Conservation (phyloP, 2,113 vertebrate species). For the Propithecus coquereli region DNA sequence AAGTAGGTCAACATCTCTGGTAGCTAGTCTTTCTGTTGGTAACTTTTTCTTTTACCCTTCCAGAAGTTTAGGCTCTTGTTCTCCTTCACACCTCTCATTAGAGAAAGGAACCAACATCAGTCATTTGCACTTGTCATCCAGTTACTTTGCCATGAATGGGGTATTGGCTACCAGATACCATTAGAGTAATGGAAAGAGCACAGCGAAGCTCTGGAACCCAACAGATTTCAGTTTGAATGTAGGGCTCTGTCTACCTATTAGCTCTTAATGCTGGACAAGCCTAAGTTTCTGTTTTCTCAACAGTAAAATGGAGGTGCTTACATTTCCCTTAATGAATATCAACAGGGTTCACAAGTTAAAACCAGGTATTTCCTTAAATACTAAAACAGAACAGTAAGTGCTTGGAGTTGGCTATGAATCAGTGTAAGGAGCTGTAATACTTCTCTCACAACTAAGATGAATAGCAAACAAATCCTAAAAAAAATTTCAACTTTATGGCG, state of each 20-base stretch:
- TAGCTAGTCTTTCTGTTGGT: not conserved
- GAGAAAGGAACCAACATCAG: not conserved
- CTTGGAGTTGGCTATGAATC: not conserved
- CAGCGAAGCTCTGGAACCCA: not conserved
- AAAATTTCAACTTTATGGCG: not conserved
- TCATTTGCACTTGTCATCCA: not conserved
- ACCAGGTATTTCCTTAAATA: not conserved
- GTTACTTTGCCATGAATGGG: not conserved
- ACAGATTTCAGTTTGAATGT: not conserved
- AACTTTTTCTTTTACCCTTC: not conserved
- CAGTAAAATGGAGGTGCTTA: not conserved
- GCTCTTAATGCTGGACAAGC: not conserved
- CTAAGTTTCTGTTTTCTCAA: not conserved
- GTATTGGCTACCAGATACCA: not conserved
- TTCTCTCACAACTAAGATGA: not conserved
- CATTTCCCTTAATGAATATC: not conserved
- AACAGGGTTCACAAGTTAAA: not conserved
- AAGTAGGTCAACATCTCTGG: not conserved
- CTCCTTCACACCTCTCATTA: not conserved
- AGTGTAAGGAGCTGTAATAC: not conserved
- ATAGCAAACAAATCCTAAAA: conserved; percentile 32
- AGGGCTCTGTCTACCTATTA: not conserved
- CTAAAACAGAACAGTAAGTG: not conserved
- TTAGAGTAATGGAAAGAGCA: not conserved
- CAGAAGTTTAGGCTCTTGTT: not conserved